Evolutionary conservation across 2,888 invertebrate genomes (phyloP), one percentile per base, ranked within the genome.

Genomic region (Hedychridium roseum): DNA sequence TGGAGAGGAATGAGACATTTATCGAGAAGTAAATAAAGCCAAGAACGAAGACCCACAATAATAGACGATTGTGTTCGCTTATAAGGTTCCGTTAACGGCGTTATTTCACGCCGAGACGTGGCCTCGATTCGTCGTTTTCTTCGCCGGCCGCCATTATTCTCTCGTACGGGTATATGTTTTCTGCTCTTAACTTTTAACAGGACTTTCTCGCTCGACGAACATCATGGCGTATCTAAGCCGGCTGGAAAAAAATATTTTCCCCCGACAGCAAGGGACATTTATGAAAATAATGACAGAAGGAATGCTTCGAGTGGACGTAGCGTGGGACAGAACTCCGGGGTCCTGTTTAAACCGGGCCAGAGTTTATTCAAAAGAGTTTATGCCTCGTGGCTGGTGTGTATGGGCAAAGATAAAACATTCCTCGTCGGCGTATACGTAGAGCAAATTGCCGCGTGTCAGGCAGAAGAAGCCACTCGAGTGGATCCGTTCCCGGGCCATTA

Each of bases 11-110:
- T 7, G n/a, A n/a, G 9, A 27, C 9, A 7, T 27, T 27, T 9
- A 4, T 2, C 27, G 3, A 7, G 9, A 7, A 7, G 12, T 4
- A 27, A 7, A 27, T 4, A 7, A 27, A 27, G 9, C 7, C 34
- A 32, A 43, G 41, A 50, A 54, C 48, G 50, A 54, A 62, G 40
- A 45, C 41, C 53, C 51, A 53, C 60, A 60, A 64, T 64, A 60
- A 57, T 60, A 54, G 52, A 55, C 57, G 57, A 62, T 60, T 60
- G 51, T 39, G 41, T 45, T 31, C 47, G 39, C 43, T 60, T 63
- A 63, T 60, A 63, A 64, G 54, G 62, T 60, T 50, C 53, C 61
- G 60, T 62, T 64, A 60, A 40, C 49, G 45, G 26, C 49, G 43
- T 55, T 63, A 57, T 63, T 48, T 51, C 53, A 50, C 48, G 50